Conservation (phyloP, 2,888 invertebrate genomes). For the Platerodrilus igneus region DNA sequence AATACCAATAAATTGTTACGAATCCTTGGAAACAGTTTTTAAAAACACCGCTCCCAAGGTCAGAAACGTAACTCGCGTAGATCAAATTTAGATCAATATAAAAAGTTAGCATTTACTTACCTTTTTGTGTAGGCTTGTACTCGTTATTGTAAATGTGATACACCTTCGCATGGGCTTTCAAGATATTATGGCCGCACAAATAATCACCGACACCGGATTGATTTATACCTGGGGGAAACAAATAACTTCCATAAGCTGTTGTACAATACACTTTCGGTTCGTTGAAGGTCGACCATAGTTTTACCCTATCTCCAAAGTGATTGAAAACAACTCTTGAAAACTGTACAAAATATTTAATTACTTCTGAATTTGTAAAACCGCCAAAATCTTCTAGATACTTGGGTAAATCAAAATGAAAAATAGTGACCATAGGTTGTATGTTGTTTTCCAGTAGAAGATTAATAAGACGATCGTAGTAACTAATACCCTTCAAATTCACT, state of each 20-base stretch:
- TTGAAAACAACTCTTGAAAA: too few relatives aligned
- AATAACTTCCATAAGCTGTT: too few relatives aligned
- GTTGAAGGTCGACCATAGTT: constrained; percentile 50
- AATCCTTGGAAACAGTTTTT: too few relatives aligned
- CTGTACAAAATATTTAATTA: too few relatives aligned
- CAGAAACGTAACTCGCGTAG: too few relatives aligned
- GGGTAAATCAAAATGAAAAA: constrained; percentile 66
- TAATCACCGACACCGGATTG: constrained; percentile 58
- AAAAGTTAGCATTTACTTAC: too few relatives aligned
- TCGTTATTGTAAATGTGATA: constrained; percentile 55
- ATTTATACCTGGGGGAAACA: too few relatives aligned
- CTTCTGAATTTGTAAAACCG: constrained; percentile 21
- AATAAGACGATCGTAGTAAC: constrained; percentile 59
- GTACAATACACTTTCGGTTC: constrained; percentile 43
- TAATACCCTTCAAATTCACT: constrained; percentile 58
- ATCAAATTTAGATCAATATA: too few relatives aligned
- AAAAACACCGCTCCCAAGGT: too few relatives aligned
- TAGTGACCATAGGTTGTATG: constrained; percentile 59
- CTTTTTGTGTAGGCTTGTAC: constrained; percentile 43
- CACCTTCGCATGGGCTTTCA: constrained; percentile 60
- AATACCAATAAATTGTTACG: too few relatives aligned
- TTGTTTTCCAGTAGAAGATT: constrained; percentile 47
- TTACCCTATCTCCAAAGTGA: constrained; percentile 29
- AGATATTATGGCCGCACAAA: constrained; percentile 56
- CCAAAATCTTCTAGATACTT: constrained; percentile 41